These are phyloP conservation scores for Hirudo medicinalis DNA, from an alignment of 1,140 invertebrate species.

Conservation along the genomic window DNA sequence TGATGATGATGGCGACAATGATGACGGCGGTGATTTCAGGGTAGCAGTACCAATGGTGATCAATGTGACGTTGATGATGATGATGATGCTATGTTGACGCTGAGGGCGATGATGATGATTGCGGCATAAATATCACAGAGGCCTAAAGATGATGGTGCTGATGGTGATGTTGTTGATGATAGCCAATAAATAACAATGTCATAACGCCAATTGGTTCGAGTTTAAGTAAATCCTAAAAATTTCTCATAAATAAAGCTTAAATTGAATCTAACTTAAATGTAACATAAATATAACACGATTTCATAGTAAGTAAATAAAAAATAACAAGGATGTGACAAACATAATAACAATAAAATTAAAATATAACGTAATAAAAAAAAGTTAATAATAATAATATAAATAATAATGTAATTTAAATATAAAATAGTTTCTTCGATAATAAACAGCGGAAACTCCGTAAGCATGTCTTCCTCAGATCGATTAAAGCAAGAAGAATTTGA, in stretches of 20 bases:
- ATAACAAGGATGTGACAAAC: too few species aligned
- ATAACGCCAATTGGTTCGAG: background rate
- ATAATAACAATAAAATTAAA: background rate
- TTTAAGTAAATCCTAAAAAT: background rate
- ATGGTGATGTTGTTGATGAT: background rate
- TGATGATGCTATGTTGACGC: background rate
- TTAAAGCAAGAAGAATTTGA: too few species aligned
- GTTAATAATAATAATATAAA: too few species aligned
- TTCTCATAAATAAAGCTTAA: background rate
- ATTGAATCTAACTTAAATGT: too few species aligned
- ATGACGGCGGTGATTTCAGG: background rate
- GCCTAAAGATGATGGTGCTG: background rate
- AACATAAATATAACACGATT: background rate
- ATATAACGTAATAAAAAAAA: background rate
- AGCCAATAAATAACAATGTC: background rate
- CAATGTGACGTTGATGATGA: background rate
- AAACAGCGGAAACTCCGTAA: too few species aligned
- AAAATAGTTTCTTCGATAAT: too few species aligned
- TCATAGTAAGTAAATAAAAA: too few species aligned
- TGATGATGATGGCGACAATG: too few species aligned
- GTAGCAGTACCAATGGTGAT: background rate
- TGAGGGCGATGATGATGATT: background rate
- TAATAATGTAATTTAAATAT: too few species aligned
- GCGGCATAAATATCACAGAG: too few species aligned
- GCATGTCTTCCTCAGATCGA: too few species aligned